These are phyloP conservation scores for Callyntrura guangdongensis DNA, from an alignment of 2,888 invertebrate genomes.

Conservation along the genomic window DNA sequence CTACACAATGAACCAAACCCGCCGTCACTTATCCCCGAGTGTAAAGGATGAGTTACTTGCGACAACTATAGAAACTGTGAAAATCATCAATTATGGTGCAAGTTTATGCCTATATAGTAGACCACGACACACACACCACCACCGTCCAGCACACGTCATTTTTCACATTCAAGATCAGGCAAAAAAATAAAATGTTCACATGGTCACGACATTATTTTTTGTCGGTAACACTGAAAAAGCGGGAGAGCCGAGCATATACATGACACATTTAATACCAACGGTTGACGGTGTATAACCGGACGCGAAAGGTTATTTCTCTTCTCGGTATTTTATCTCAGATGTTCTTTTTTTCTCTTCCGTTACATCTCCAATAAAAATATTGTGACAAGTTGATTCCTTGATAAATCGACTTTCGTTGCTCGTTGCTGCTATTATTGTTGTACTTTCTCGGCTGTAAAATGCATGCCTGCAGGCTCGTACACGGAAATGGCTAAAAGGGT, in stretches of 20 bases:
- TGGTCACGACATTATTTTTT: not conserved
- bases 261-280: not conserved
- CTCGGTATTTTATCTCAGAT: not conserved
- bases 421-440: slow-evolving; percentile 9
- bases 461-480: not conserved
- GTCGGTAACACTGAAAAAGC: not conserved
- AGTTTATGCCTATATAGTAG: not conserved
- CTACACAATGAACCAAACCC: too few species aligned
- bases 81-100: slow-evolving; percentile 49
- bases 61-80: slow-evolving; percentile 17
- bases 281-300: not conserved
- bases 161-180: slow-evolving; percentile 32
- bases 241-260: not conserved
- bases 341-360: slow-evolving; percentile 28
- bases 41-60: too few species aligned
- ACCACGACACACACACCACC: slow-evolving; percentile 8
- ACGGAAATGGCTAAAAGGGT: not conserved
- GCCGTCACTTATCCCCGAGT: too few species aligned
- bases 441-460: not conserved
- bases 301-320: slow-evolving; percentile 25
- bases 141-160: slow-evolving; percentile 28
- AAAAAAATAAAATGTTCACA: not conserved
- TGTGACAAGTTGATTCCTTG: slow-evolving; percentile 70
- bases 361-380: slow-evolving; percentile 20
- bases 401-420: slow-evolving; percentile 68